Evolutionary conservation across 2,888 invertebrate species (phyloP), one percentile per base, ranked within the genome.

Genomic region (Oscheius sp.): DNA sequence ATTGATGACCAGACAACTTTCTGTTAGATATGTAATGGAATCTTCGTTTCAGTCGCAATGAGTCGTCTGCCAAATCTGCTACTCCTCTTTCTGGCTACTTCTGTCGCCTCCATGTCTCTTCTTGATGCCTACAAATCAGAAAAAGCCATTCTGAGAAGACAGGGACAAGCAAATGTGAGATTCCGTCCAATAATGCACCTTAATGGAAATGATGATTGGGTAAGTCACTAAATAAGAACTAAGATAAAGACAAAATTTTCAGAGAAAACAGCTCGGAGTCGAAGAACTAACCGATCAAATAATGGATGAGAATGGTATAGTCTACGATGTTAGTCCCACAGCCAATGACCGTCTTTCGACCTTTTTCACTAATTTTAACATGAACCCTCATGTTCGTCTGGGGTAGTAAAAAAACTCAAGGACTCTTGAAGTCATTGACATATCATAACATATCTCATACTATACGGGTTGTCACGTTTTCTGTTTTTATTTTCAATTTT

Each of bases 151-250:
- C 59, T 72, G 9, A 66, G 75, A 59, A 67, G 77, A 67, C 69
- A 72, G 41, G 77, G 75, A 44, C 72, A 72, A 70, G 50, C 59
- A 20, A 77, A 77, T 61, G 73, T 68, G 14, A 64, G 73, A 17
- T 77, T 77, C 54, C 67, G 74, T 20, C 77, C 77, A 4, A 67
- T 77, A 36, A 66, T 68, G 32, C 74, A 74, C 66, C 68, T 75
- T 28, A 67, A 71, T 44, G 77, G 77, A 50, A 70, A 74, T 56
- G 77, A 77, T 41, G 77, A 77, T 64, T 77, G 77, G 77, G 77
- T 77, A 50, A 57, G 74, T 65, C 17, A 9, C 33, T 26, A 30
- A 9, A 17, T 24, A 47, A 1, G 38, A 22, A n/a, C 30, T 17
- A 8, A 28, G 22, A 41, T 41, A 41, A 41, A 12, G 41, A 20